Base-by-base conservation (phyloP, 2,888 invertebrate genomes). In the Leucophora obtusa region DNA sequence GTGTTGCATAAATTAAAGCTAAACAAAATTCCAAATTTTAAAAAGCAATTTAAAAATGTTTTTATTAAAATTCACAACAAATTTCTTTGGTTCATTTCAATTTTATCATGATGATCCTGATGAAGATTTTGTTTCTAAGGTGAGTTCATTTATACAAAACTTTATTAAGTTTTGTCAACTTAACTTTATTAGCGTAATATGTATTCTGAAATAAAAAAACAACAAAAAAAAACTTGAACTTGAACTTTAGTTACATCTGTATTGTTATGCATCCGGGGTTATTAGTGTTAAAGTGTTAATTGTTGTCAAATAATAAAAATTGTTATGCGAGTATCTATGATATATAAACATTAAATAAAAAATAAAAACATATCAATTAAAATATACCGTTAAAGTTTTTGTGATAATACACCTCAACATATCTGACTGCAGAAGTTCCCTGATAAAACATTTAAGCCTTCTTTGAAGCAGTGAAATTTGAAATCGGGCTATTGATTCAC, bases 91-190 rank as follows among this genome's bases (percentile, higher is more conserved):
- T 1, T 18, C 4, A 28, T n/a, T 33, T 9, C 11, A 51, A 4
- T 43, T 38, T 8, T 71, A 68, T n/a, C 0, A 56, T 24, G 80
- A 82, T 10, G 86, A 86, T 33, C 82, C 85, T 1, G 87, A 87
- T 60, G 87, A 87, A 71, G 87, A 87, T 68, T 62, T 87, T 72
- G 82, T 73, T 11, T 83, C 79, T 75, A 85, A 87, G 85, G 87
- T 87, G 78, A 81, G 86, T 83, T 56, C 21, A 5, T 17, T 47
- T 38, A 66, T 9, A 24, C 28, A 28, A 47, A 63, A 17, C 9
- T 50, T 10, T 15, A 21, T 28, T 28, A 10, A 28, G 28, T 54
- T 54, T 54, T 54, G n/a, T n/a, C 28, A 21, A 4, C 5, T 54
- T 24, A 24, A 24, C 24, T 24, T 24, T 5, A 24, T 24, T 24